Percentiles rank a stretch among this genome's conserved stretches.
Conservation (phyloP, 2,113 vertebrate genomes). For the Trematocara unimaculatum region DNA sequence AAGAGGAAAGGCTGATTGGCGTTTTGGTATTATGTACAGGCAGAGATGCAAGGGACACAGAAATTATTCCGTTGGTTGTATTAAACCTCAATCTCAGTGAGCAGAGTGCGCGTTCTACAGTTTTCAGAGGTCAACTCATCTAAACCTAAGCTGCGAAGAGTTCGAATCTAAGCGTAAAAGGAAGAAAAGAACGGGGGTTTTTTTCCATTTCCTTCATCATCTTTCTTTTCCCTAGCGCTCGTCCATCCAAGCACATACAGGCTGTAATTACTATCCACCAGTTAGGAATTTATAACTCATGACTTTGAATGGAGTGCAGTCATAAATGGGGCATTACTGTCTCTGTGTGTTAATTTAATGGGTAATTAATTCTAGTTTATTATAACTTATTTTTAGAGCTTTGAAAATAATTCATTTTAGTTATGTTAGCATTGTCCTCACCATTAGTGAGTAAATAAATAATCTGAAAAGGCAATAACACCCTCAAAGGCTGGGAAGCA, state of each 20-base stretch:
- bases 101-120: not conserved
- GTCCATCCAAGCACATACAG: conserved; percentile 16
- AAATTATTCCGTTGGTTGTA: conserved; percentile 32
- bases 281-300: conserved; percentile 22
- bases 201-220: not conserved
- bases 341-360: conserved; percentile 19
- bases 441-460: not conserved
- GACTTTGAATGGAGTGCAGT: conserved; percentile 6
- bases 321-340: not conserved
- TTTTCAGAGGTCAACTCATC: conserved; percentile 8
- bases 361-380: conserved; percentile 16
- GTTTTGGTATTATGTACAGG: conserved; percentile 10
- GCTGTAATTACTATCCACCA: conserved; percentile 30
- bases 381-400: not conserved
- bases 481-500: not conserved
- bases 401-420: not conserved
- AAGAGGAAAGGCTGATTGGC: conserved; percentile 39
- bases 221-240: not conserved
- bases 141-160: not conserved
- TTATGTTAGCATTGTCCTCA: not conserved
- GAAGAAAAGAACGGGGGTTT: not conserved
- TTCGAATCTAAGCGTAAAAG: not conserved
- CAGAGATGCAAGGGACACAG: conserved; percentile 21
- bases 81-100: conserved; percentile 19
- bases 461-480: not conserved